Evolutionary conservation across 2,888 invertebrate species (phyloP).

Genomic region (Germaria angustata): DNA sequence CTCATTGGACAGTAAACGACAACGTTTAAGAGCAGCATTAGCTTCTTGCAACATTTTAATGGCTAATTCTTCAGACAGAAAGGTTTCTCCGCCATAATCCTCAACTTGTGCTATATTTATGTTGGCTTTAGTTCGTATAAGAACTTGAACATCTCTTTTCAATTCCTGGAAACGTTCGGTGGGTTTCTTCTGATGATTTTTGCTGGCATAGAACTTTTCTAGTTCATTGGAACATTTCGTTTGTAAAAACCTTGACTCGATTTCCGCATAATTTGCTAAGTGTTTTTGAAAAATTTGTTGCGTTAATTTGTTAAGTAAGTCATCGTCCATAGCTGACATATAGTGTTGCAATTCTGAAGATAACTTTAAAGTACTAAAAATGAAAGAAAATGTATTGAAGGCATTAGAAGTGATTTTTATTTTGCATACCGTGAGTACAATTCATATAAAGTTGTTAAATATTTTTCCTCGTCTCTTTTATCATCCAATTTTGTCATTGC

Average conservation of each 20-base stretch:
- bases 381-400: constrained; percentile 3
- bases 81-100: constrained; percentile 98
- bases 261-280: constrained; percentile 88
- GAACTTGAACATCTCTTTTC: constrained; percentile 94
- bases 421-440: constrained; percentile 89
- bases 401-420: too few species aligned
- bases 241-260: constrained; percentile 89
- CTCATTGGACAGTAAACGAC: constrained; percentile 89
- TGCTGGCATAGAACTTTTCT: constrained; percentile 93
- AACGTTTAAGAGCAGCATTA: constrained; percentile 93
- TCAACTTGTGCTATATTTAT: constrained; percentile 97
- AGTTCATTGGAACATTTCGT: constrained; percentile 88
- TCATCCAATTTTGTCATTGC: constrained; percentile 91
- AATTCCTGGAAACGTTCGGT: constrained; percentile 95
- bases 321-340: constrained; percentile 89
- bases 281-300: constrained; percentile 90
- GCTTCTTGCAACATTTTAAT: constrained; percentile 94
- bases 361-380: constrained; percentile 86
- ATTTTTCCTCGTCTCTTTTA: constrained; percentile 91
- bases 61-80: constrained; percentile 96
- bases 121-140: constrained; percentile 93
- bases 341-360: constrained; percentile 87
- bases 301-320: constrained; percentile 88
- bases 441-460: constrained; percentile 92
- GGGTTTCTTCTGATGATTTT: constrained; percentile 96